These are phyloP conservation scores for Lissonota sp. DNA, from an alignment of 2,888 invertebrate genomes.

Conservation along the genomic window DNA sequence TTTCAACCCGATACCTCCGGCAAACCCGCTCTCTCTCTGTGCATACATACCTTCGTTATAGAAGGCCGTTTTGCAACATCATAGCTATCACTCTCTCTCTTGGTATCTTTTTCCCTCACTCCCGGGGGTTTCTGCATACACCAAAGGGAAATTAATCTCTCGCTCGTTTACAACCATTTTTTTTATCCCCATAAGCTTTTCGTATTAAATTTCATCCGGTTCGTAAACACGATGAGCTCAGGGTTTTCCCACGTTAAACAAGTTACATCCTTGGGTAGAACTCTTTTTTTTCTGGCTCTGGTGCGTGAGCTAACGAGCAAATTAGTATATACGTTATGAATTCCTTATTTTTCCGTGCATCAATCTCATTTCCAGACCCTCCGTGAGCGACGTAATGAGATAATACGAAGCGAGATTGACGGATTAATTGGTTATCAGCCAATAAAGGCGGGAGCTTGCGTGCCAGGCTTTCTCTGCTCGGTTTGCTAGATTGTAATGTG, in stretches of 20 bases:
- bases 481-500: constrained; percentile 19
- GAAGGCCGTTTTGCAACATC: constrained; percentile 3
- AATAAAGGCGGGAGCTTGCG: constrained; percentile 62
- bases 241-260: constrained; percentile 35
- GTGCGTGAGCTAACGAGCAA: constrained; percentile 61
- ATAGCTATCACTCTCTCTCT: background rate
- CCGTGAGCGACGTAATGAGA: constrained; percentile 67
- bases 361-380: constrained; percentile 12
- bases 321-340: constrained; percentile 46
- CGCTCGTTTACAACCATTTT: background rate
- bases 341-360: too few relatives aligned
- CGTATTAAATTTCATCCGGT: constrained; percentile 37
- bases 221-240: constrained; percentile 68
- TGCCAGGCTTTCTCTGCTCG: constrained; percentile 39
- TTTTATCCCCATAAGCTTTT: constrained; percentile 9
- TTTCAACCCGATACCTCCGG: constrained; percentile 33
- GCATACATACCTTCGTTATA: background rate
- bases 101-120: background rate
- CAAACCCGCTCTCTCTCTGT: constrained; percentile 16
- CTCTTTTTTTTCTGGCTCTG: background rate
- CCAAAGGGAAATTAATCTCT: constrained; percentile 2
- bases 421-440: constrained; percentile 73
- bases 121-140: background rate
- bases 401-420: constrained; percentile 70
- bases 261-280: constrained; percentile 36